Conservation (phyloP, 2,113 vertebrate genomes). For the Empidonax traillii region DNA sequence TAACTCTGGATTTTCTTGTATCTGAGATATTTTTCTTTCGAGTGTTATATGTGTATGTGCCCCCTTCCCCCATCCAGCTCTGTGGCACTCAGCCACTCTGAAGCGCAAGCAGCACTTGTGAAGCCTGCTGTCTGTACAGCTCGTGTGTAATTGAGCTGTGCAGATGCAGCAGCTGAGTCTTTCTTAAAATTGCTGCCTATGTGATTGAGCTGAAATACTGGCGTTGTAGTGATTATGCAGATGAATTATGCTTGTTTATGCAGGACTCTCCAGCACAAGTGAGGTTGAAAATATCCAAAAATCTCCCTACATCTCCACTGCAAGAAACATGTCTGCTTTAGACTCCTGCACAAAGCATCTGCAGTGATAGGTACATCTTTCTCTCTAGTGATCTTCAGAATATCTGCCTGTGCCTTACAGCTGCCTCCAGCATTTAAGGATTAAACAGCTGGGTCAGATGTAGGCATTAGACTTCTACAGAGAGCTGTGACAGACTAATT, state of each 20-base stretch:
- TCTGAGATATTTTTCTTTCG: neutral
- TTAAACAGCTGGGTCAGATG: neutral
- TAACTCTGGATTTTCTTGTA: neutral
- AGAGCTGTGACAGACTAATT: neutral
- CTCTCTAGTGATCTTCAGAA: neutral
- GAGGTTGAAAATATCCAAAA: neutral
- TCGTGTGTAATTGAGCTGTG: neutral
- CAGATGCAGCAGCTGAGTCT: neutral
- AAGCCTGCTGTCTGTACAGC: neutral
- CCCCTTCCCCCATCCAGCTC: neutral
- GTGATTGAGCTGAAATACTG: neutral
- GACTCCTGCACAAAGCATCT: neutral
- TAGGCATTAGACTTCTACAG: neutral
- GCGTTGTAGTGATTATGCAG: neutral
- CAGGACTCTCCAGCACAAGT: neutral
- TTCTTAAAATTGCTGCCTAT: neutral
- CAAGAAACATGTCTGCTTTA: neutral
- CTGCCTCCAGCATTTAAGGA: neutral
- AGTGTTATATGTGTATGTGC: accelerated
- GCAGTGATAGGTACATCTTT: neutral
- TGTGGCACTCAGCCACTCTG: neutral
- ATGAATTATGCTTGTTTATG: neutral
- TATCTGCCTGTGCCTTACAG: neutral
- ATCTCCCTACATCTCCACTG: accelerated
- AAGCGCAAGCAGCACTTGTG: neutral